Evolutionary conservation across 2,888 invertebrate species (phyloP), one percentile per base, ranked within the genome.

Genomic region (Cordilura impudica): DNA sequence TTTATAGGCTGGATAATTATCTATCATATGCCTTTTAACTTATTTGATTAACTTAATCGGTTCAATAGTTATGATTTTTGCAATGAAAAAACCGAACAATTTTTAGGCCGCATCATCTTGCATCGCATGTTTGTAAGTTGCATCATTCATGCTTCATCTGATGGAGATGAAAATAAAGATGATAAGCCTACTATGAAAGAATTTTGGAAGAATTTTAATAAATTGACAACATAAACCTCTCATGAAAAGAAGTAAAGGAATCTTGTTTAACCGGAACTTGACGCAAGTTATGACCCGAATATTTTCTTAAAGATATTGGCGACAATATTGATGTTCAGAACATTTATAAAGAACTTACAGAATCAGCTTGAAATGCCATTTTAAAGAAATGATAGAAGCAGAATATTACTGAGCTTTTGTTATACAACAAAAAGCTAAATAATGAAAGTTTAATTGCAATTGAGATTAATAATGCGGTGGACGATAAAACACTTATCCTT

Each of bases 321-420:
- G 19, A 47, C 31, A 56, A 47, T 45, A 67, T 45, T 47, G 67
- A 49, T 10, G 21, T 49, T 21, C 49, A 6, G 19, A 18, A 4
- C 19, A 19, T 7, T 18, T 21, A 53, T 56, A 54, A 26, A 45
- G 56, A 67, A 29, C 16, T 56, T 54, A 29, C 47, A 21, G 45
- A 69, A 49, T 31, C 35, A 60, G 69, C 58, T 21, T 58, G 51
- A 58, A 49, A 51, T 51, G 23, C 10, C 19, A 51, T 43, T 49
- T 69, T 49, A 21, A 56, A 35, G 58, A 58, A 49, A 58, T 60
- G 51, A 49, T 49, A 47, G 56, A 69, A 69, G 31, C 26, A 58
- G 31, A 56, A n/a, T 49, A 69, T 58, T 49, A 56, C 31, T 49
- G 69, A 69, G 14, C 47, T 47, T 14, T 2, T 45, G 21, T 67